Evolutionary conservation across 2,797 vertebrate genomes (phyloP).

Genomic region (Sternotherus odoratus): DNA sequence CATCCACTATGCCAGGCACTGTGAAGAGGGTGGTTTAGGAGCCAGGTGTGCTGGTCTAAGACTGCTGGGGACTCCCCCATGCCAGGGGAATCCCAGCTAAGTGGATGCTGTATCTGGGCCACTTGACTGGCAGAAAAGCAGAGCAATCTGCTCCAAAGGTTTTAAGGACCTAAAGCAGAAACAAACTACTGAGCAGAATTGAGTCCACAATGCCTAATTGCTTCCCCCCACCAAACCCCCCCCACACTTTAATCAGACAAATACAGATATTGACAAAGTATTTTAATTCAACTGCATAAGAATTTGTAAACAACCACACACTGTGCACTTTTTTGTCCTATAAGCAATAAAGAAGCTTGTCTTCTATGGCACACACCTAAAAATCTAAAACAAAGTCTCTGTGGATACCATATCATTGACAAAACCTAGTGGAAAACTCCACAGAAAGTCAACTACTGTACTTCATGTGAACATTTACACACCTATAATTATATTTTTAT

Average conservation of each 20-base stretch:
- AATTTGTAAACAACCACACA: conserved; percentile 65
- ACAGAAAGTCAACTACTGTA: conserved; percentile 27
- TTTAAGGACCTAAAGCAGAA: not conserved
- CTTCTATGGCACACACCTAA: conserved; percentile 20
- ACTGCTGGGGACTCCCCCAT: not conserved
- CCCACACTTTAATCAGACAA: not conserved
- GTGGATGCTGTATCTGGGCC: accelerated
- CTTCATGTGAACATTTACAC: conserved; percentile 52
- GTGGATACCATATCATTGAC: conserved; percentile 9
- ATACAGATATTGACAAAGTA: conserved; percentile 18
- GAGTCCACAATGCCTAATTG: not conserved
- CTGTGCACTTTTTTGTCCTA: conserved; percentile 12
- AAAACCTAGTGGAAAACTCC: not conserved
- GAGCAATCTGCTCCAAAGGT: not conserved
- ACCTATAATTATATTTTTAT: conserved; percentile 32
- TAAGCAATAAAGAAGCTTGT: conserved; percentile 15
- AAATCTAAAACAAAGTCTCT: not conserved
- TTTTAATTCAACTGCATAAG: conserved; percentile 43
- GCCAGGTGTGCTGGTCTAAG: not conserved
- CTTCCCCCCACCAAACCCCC: not conserved
- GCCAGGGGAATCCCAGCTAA: not conserved
- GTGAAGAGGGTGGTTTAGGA: not conserved
- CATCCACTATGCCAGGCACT: not conserved
- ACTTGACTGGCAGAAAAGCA: not conserved
- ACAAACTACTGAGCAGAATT: not conserved